A percentile compares a stretch with the other conserved stretches of the same genome.
phyloP scores from a whole-genome alignment of 2,113 vertebrate genomes.

The Passerina amoena region DNA sequence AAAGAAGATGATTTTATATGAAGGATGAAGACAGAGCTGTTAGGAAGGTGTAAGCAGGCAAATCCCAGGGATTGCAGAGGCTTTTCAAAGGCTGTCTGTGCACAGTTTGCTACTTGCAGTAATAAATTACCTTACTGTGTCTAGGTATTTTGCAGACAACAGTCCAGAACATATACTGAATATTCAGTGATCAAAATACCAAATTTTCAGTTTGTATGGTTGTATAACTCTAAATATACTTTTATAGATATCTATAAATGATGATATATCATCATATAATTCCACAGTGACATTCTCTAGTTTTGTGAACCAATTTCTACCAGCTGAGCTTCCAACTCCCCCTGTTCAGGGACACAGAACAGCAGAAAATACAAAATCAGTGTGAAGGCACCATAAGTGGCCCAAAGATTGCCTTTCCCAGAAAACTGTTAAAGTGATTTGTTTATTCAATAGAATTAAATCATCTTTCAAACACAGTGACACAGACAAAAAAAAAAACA shows the following conservation, averaged over 20 bases:
- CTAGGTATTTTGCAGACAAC: not conserved
- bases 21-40: not conserved
- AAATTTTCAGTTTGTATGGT: not conserved
- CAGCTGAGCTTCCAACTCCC: not conserved
- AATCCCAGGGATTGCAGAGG: not conserved
- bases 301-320: not conserved
- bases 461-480: slow-evolving; percentile 65
- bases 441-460: slow-evolving; percentile 68
- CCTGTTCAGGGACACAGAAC: not conserved
- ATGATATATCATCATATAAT: not conserved
- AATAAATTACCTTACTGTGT: not conserved
- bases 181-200: not conserved
- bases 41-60: not conserved
- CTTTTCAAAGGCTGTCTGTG: not conserved
- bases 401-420: not conserved
- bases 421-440: slow-evolving; percentile 60
- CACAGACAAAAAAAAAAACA: not conserved
- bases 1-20: not conserved
- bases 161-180: not conserved
- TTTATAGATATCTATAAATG: not conserved
- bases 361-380: not conserved
- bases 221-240: not conserved
- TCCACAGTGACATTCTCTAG: not conserved
- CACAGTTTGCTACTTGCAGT: not conserved
- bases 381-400: not conserved